Evolutionary conservation across 2,113 vertebrate genomes (phyloP).

Genomic region (Guaruba guarouba): DNA sequence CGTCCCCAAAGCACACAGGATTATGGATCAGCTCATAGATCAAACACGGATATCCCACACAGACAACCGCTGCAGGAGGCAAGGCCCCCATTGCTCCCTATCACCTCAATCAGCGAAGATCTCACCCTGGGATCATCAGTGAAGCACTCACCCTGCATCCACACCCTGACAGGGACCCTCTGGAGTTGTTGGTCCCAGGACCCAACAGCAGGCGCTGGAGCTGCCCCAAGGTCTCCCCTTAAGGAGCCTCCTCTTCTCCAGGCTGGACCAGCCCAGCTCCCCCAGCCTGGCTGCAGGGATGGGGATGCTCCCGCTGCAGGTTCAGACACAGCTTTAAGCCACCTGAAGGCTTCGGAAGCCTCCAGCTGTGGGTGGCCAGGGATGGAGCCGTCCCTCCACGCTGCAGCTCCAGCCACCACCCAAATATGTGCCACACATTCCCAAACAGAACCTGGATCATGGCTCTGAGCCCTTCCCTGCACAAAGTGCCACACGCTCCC

Average conservation of each 20-base stretch:
- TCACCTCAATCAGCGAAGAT: background rate
- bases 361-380: background rate
- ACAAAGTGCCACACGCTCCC: background rate
- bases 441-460: background rate
- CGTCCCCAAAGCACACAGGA: background rate
- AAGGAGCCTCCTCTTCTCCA: background rate
- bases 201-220: background rate
- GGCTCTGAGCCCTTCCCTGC: background rate
- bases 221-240: background rate
- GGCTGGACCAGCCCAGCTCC: background rate
- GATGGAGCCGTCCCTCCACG: background rate
- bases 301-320: background rate
- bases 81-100: no score
- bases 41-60: background rate
- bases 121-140: background rate
- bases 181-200: no score
- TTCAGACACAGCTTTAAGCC: background rate
- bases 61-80: background rate
- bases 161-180: background rate
- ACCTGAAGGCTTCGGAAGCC: background rate
- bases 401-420: background rate
- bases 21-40: background rate
- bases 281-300: background rate
- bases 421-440: no score
- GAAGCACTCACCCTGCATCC: background rate